A percentile compares a stretch with the other conserved stretches of the same genome.
These are phyloP conservation scores for Sitodiplosis mosellana DNA, from an alignment of 1,140 invertebrate genomes.

Conservation along the genomic window DNA sequence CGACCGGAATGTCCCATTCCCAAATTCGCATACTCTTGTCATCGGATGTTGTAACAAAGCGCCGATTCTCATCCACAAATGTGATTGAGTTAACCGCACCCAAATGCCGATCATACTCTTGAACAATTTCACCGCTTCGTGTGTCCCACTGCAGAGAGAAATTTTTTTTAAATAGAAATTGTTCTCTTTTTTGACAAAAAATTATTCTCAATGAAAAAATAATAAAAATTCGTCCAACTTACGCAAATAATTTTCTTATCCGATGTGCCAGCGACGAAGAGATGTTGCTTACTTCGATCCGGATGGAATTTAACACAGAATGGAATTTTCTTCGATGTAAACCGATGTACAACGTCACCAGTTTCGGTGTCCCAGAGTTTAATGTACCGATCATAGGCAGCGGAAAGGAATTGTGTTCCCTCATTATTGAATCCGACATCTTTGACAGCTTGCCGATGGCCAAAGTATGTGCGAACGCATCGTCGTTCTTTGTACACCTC, in stretches of 20 bases:
- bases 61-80: conserved; percentile 94
- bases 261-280: conserved; percentile 95
- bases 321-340: conserved; percentile 86
- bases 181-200: neutral
- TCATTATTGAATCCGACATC: conserved; percentile 93
- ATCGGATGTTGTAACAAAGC: conserved; percentile 97
- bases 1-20: conserved; percentile 99
- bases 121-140: conserved; percentile 83
- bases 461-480: conserved; percentile 89
- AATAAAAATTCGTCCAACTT: conserved; percentile 28
- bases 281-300: conserved; percentile 88
- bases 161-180: conserved; percentile 4
- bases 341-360: conserved; percentile 76
- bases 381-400: conserved; percentile 82
- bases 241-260: conserved; percentile 99
- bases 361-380: conserved; percentile 99
- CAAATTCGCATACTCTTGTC: conserved; percentile 97
- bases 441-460: conserved; percentile 90
- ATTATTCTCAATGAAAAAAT: neutral
- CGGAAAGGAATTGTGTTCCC: conserved; percentile 84
- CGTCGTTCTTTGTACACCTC: conserved; percentile 93
- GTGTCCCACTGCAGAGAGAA: conserved; percentile 71
- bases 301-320: conserved; percentile 98
- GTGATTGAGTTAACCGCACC: conserved; percentile 98
- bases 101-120: conserved; percentile 97